phyloP scores from a whole-genome alignment of 2,113 vertebrate species.

The Lepus europaeus region DNA sequence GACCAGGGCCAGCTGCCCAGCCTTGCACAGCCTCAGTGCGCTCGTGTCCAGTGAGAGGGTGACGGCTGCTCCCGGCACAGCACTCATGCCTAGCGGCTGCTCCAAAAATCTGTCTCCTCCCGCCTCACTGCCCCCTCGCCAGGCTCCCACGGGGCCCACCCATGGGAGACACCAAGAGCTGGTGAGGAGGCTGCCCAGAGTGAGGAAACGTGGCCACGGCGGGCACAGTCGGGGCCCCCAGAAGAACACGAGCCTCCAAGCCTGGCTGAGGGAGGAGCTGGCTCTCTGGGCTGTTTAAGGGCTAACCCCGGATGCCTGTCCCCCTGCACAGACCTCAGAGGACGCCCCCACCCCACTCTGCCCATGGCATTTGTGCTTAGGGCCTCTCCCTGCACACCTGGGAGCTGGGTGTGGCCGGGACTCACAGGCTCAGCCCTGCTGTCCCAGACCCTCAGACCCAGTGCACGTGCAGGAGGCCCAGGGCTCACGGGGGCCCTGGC shows the following conservation, averaged over 20 bases:
- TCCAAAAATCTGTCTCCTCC: not conserved
- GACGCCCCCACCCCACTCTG: too few species aligned
- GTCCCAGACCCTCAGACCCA: too few species aligned
- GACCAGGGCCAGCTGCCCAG: not conserved
- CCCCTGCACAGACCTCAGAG: too few species aligned
- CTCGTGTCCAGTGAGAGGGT: not conserved
- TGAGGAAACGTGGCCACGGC: not conserved
- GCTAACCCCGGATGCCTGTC: too few species aligned
- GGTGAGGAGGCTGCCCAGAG: not conserved
- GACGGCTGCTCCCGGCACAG: accelerated
- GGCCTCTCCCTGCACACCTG: too few species aligned
- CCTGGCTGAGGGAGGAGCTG: not conserved
- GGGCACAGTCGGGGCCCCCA: not conserved
- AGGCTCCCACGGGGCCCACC: not conserved
- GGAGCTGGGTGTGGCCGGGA: too few species aligned
- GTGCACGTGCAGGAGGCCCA: too few species aligned
- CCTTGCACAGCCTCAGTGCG: not conserved
- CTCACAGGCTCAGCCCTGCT: too few species aligned
- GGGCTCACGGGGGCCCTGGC: too few species aligned
- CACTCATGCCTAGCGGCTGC: not conserved
- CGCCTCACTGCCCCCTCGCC: not conserved
- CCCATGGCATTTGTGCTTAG: too few species aligned
- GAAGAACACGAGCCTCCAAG: not conserved
- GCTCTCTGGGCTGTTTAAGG: too few species aligned
- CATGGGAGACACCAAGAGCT: not conserved